These are phyloP conservation scores for human DNA, from an alignment of 2,113 vertebrate species.

Conservation along the genomic window GRCh38 chr6:72403001-72403500, in stretches of 20 bases:
- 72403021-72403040: constrained; percentile 83
- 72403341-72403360: neutral
- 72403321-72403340: neutral
- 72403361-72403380: neutral
- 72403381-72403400: neutral
- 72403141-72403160: constrained; percentile 57
- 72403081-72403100: constrained; percentile 78
- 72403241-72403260: neutral
- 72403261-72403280: neutral
- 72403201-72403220: neutral
- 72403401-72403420: neutral
- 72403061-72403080: constrained; percentile 82
- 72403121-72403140: constrained; percentile 67
- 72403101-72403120: constrained; percentile 77
- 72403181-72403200: neutral
- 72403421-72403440: neutral
- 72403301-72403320: neutral
- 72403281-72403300: neutral
- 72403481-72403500: neutral
- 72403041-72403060: constrained; percentile 84
- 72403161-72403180: neutral
- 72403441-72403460: neutral
- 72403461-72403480: neutral
- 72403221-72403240: neutral
- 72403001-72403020: constrained; percentile 83